Evolutionary conservation across 1,140 invertebrate species (phyloP).

Genomic region (Euura saliciscinereae): DNA sequence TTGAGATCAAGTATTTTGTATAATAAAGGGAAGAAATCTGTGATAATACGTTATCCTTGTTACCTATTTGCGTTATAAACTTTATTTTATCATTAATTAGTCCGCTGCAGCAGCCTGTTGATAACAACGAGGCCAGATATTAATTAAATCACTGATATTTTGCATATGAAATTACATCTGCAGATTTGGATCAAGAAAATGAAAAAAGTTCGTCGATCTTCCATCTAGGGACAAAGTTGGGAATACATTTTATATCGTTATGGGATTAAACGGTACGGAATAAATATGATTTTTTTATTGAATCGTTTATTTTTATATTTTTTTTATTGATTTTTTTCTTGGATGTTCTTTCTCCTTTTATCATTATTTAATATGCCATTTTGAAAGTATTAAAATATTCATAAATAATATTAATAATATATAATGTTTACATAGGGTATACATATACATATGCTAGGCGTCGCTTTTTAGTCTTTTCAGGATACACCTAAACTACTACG

Average conservation of each 20-base stretch:
- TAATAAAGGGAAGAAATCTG: slow-evolving; percentile 39
- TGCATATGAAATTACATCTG: no score
- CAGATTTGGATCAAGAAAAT: no score
- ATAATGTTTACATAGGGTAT: slow-evolving; percentile 39
- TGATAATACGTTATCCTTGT: slow-evolving; percentile 29
- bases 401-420: slow-evolving; percentile 42
- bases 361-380: slow-evolving; percentile 36
- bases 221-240: neutral
- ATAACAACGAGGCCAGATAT: no score
- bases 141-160: no score
- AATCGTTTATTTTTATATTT: slow-evolving; percentile 19
- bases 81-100: no score
- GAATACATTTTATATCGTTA: neutral
- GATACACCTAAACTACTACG: slow-evolving; percentile 47
- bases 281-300: slow-evolving; percentile 25
- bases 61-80: no score
- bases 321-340: slow-evolving; percentile 39
- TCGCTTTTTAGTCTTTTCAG: slow-evolving; percentile 50
- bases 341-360: slow-evolving; percentile 37
- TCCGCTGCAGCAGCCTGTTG: no score
- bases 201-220: no score
- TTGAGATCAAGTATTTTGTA: slow-evolving; percentile 46
- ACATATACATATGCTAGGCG: slow-evolving; percentile 44
- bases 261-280: neutral
- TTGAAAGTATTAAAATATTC: slow-evolving; percentile 49